Base-by-base conservation (phyloP, 64 coral and sea anemone species). In the Montipora sp. region DNA sequence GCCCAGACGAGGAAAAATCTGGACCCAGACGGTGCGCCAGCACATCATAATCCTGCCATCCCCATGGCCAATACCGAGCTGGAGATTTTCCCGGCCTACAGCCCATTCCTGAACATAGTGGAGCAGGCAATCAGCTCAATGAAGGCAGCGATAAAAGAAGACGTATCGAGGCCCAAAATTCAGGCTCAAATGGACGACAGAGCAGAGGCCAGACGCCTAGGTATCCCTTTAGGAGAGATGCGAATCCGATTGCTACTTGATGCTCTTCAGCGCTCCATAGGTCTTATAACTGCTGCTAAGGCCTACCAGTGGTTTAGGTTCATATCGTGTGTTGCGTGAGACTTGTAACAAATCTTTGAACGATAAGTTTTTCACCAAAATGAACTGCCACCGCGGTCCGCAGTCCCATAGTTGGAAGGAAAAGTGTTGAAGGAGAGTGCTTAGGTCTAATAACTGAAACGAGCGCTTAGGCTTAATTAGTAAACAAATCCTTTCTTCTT, bases 31-130 rank as follows among this genome's bases (percentile, higher is more conserved):
- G 71, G 80, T n/a, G 80, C 80, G 8, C 90, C 90, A 10, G 90
- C 90, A 1, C 80, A 83, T 51, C 36, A 20, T 7, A 84, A 77
- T 58, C 46, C 53, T 55, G 71, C 23, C 19, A 77, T 59, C 13
- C 90, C 49, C 0, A 71, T 8, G 6, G 45, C 79, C 23, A 85
- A 92, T 75, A 92, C 90, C 7, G 80, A 83, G 14, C 49, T 92
- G 9, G 59, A 92, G 67, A 92, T 59, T 49, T 27, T 92, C 8
- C 80, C 90, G 20, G 9, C 89, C 9, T 90, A 90, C 48, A 81
- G 89, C 22, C 89, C 60, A 16, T 90, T 90, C 14, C 59, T 92
- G 2, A 92, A 92, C 73, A 83, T 77, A 16, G 90, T 92, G 59
- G 90, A 92, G 16, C 81, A 86, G 23, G 90, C 80, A 44, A 77